Conservation (phyloP, 2,113 vertebrate species). For the Ceyx melanurus region DNA sequence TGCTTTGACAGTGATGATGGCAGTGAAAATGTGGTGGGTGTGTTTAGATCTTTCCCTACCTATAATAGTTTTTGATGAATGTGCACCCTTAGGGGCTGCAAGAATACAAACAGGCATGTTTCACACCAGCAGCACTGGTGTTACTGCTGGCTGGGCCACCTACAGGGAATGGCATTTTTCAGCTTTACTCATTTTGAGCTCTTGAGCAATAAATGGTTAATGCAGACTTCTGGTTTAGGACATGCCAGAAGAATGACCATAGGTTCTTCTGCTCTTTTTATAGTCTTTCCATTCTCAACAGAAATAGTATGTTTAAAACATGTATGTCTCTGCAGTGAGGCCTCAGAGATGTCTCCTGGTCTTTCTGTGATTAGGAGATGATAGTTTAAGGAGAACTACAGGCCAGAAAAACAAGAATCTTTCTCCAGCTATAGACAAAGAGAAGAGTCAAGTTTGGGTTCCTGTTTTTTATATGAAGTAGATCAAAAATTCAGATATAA, state of each 20-base stretch:
- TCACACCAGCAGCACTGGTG: neutral
- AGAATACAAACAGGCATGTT: neutral
- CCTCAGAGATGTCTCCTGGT: neutral
- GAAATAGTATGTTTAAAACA: neutral
- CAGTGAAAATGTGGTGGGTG: neutral
- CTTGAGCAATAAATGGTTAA: neutral
- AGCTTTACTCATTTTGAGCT: neutral
- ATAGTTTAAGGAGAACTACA: neutral
- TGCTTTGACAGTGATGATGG: neutral
- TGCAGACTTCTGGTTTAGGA: neutral
- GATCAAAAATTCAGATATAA: neutral
- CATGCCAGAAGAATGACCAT: neutral
- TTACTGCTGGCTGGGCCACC: neutral
- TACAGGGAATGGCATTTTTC: neutral
- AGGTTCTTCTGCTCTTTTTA: neutral
- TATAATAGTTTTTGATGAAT: neutral
- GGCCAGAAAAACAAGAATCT: neutral
- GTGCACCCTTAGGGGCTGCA: neutral
- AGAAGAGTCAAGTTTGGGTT: neutral
- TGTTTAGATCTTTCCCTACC: neutral
- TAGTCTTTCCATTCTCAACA: neutral
- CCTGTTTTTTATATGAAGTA: neutral
- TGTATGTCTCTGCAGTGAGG: neutral
- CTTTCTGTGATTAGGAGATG: neutral
- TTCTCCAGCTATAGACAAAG: neutral